Evolutionary conservation across 2,888 invertebrate genomes (phyloP), one percentile per base, ranked within the genome.

Genomic region (Lepidonotus clava): DNA sequence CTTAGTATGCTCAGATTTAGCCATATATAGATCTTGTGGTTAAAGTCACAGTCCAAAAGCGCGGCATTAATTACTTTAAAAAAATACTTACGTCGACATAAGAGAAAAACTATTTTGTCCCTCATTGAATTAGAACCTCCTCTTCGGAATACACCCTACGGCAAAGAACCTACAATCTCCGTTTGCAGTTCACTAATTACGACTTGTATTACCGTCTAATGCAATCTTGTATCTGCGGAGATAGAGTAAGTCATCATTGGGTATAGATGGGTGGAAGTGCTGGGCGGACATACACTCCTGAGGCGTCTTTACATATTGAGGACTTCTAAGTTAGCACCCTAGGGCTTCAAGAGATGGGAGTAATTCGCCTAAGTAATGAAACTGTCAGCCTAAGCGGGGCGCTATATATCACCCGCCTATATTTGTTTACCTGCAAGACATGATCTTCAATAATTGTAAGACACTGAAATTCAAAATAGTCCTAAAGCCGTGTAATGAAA

Each of bases 391-490:
- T 28, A 28, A 28, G n/a, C 61, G 28, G 11, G 11, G 28, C 11
- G 61, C 61, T 11, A 28, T 61, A 28, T n/a, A 61, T 61, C 61
- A 28, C 14, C 28, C 61, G n/a, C 2, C 61, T 4, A 61, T 61
- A 61, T 61, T 61, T 8, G 61, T 61, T 61, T 61, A 28, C 61
- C 61, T 61, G 24, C 61, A 61, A 61, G 61, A 28, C 61, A 61
- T 61, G 61, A 28, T 61, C 24, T n/a, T 61, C 61, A 61, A 28
- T 61, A 61, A 61, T 61, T 61, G 61, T 61, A 32, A 61, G 28
- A 61, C 61, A 61, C 28, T 61, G 61, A 28, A 61, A 61, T 61
- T 61, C 28, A 4, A 61, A 61, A 28, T 32, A 61, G n/a, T n/a
- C 28, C 28, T 24, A 18, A 46, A 61, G 61, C 61, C 11, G 11